Conservation (phyloP, 2,113 vertebrate genomes). For the Austrofundulus limnaeus region DNA sequence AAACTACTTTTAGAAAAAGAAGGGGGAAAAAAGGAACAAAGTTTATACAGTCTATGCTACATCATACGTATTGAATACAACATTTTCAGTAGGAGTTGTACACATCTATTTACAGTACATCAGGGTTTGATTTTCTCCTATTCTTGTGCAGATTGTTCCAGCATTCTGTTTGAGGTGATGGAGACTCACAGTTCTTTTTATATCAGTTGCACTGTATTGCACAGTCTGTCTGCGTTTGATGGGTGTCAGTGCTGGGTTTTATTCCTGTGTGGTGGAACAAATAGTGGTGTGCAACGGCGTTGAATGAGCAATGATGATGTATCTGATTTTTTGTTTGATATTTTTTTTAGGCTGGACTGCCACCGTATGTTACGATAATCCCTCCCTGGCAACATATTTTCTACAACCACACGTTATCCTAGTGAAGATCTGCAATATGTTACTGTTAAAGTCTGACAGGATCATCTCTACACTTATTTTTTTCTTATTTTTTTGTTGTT, state of each 20-base stretch:
- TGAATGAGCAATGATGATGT: conserved; percentile 48
- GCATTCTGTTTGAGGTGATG: conserved; percentile 77
- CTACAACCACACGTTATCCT: conserved; percentile 62
- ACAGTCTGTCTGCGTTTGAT: conserved; percentile 65
- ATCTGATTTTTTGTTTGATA: conserved; percentile 44
- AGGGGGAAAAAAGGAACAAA: conserved; percentile 69
- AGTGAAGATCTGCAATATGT: conserved; percentile 62
- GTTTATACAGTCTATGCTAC: conserved; percentile 84
- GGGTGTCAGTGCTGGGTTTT: conserved; percentile 58
- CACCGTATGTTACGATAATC: conserved; percentile 5
- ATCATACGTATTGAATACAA: conserved; percentile 82
- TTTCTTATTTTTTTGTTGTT: conserved; percentile 31
- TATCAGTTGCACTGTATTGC: conserved; percentile 63
- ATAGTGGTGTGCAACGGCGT: conserved; percentile 67
- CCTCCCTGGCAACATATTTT: conserved; percentile 43
- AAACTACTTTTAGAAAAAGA: conserved; percentile 75
- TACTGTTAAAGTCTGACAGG: conserved; percentile 68
- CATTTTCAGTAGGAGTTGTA: conserved; percentile 84
- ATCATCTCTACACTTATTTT: conserved; percentile 67
- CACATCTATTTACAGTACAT: conserved; percentile 81
- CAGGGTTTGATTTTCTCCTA: conserved; percentile 64
- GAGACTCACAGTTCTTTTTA: conserved; percentile 70
- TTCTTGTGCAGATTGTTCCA: conserved; percentile 81
- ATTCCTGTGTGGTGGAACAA: conserved; percentile 61
- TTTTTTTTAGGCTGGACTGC: conserved; percentile 58